Evolutionary conservation across 2,888 invertebrate genomes (phyloP).

Genomic region (Philaethria dido): DNA sequence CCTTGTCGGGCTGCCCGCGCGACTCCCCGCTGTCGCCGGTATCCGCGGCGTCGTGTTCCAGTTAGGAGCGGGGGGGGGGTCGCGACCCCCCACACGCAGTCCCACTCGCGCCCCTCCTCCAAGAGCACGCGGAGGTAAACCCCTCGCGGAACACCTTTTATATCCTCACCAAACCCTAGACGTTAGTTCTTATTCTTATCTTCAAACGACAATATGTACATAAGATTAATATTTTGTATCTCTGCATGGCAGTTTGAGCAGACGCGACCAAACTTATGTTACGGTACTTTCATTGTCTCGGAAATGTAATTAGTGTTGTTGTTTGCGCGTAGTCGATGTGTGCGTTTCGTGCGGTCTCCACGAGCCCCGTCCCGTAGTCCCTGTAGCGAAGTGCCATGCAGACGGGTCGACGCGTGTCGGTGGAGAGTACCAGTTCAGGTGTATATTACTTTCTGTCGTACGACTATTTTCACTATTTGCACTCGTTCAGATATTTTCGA

Average conservation of each 20-base stretch:
- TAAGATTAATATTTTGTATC: slow-evolving; percentile 82
- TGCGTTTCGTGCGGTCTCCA: slow-evolving; percentile 18
- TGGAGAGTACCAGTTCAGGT: slow-evolving; percentile 55
- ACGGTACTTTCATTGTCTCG: slow-evolving; percentile 27
- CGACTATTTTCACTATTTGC: slow-evolving; percentile 72
- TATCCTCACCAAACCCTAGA: slow-evolving; percentile 68
- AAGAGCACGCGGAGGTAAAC: slow-evolving; percentile 82
- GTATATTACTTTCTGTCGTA: slow-evolving; percentile 65
- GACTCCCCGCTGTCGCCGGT: slow-evolving; percentile 94
- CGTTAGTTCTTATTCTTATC: slow-evolving; percentile 76
- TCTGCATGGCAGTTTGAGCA: slow-evolving; percentile 66
- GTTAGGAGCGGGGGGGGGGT: slow-evolving; percentile 89
- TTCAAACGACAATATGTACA: slow-evolving; percentile 84
- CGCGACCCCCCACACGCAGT: slow-evolving; percentile 81
- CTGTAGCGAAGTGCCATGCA: slow-evolving; percentile 62
- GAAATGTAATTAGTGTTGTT: slow-evolving; percentile 33
- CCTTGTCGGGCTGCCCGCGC: slow-evolving; percentile 94
- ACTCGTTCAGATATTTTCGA: slow-evolving; percentile 73
- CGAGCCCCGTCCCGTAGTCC: slow-evolving; percentile 19
- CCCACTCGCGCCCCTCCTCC: slow-evolving; percentile 82
- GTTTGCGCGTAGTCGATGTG: slow-evolving; percentile 28
- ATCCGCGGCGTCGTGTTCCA: slow-evolving; percentile 96
- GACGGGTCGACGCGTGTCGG: slow-evolving; percentile 58
- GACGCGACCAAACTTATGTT: slow-evolving; percentile 32
- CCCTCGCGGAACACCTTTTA: slow-evolving; percentile 59